phyloP scores from a whole-genome alignment of 2,888 invertebrate species.

The Chromoteleia sp. region DNA sequence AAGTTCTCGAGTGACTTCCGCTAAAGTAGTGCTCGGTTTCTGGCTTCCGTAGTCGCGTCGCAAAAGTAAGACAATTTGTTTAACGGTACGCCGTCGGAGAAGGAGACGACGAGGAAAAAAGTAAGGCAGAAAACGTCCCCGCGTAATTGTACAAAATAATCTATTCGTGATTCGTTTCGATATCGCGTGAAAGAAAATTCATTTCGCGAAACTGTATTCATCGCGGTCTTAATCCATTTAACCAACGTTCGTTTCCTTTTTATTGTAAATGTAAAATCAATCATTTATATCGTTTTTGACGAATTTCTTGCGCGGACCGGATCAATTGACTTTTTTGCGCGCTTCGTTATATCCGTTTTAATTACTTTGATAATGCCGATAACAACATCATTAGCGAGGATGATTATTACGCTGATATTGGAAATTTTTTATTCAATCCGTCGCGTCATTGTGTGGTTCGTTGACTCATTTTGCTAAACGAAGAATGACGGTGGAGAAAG shows the following conservation, averaged over 20 bases:
- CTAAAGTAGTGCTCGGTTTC: constrained; percentile 17
- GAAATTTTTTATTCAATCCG: constrained; percentile 21
- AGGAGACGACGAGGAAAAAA: not conserved
- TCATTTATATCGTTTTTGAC: constrained; percentile 40
- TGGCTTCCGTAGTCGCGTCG: constrained; percentile 14
- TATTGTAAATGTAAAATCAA: constrained; percentile 46
- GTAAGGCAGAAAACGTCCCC: not conserved
- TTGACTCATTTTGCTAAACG: not conserved
- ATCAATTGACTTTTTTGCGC: constrained; percentile 44
- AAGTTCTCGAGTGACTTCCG: constrained; percentile 61
- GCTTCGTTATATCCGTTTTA: constrained; percentile 39
- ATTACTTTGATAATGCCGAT: constrained; percentile 44
- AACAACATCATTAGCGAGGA: constrained; percentile 44
- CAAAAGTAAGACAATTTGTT: constrained; percentile 57
- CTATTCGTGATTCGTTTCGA: constrained; percentile 40
- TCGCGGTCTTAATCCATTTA: constrained; percentile 53
- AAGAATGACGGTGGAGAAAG: not conserved
- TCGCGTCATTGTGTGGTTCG: constrained; percentile 7
- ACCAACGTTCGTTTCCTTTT: constrained; percentile 45
- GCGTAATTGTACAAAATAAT: constrained; percentile 48
- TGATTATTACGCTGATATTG: constrained; percentile 49
- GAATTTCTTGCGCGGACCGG: constrained; percentile 18
- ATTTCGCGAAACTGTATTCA: constrained; percentile 38
- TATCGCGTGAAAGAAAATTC: constrained; percentile 38
- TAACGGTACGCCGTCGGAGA: constrained; percentile 35